phyloP scores from a whole-genome alignment of 2,113 vertebrate genomes.

The Maccullochella peelii region DNA sequence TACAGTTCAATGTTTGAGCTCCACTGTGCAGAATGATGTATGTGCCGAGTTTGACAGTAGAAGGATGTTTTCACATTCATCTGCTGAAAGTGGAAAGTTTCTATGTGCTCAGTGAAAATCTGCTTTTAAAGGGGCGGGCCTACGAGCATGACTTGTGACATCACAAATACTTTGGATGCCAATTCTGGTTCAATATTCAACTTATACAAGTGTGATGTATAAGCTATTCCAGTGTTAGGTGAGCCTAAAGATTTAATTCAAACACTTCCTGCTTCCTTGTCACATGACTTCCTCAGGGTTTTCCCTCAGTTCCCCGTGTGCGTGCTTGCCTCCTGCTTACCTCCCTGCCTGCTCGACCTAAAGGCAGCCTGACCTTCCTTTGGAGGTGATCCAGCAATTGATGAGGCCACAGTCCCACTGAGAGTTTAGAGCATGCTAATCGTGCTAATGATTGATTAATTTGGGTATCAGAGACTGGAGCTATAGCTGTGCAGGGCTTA shows the following conservation, averaged over 20 bases:
- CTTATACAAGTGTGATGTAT: too few species aligned
- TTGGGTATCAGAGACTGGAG: constrained; percentile 61
- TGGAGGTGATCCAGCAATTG: constrained; percentile 73
- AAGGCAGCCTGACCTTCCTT: constrained; percentile 63
- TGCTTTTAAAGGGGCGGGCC: too few species aligned
- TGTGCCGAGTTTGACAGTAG: too few species aligned
- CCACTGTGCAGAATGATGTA: too few species aligned
- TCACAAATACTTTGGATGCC: too few species aligned
- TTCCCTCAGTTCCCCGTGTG: not conserved
- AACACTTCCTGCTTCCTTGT: constrained; percentile 7
- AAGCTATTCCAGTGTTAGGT: not conserved
- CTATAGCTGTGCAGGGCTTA: constrained; percentile 35
- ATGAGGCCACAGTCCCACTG: constrained; percentile 65
- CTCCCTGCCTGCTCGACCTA: constrained; percentile 21
- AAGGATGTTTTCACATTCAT: too few species aligned
- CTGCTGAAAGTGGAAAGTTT: too few species aligned
- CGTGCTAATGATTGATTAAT: constrained; percentile 76
- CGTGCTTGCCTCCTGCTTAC: constrained; percentile 28
- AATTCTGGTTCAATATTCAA: too few species aligned
- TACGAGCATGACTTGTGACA: too few species aligned
- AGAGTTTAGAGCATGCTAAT: constrained; percentile 78
- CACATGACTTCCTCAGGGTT: not conserved
- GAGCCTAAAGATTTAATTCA: not conserved
- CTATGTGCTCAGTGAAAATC: too few species aligned
- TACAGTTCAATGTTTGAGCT: too few species aligned